Conservation (phyloP, 2,113 vertebrate species). For the Petrocephalus microphthalmus region DNA sequence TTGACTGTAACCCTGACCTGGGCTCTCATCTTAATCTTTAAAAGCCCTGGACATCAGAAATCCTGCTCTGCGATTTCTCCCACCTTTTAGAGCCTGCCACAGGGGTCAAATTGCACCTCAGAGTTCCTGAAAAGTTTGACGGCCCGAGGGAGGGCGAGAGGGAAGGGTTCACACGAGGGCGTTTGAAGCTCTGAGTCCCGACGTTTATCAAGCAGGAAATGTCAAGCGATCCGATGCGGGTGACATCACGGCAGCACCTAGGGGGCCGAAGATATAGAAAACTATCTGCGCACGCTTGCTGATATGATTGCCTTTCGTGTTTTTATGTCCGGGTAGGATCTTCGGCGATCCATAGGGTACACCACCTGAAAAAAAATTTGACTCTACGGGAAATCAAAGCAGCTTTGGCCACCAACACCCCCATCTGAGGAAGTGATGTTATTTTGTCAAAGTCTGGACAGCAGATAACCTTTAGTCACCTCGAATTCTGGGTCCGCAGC, state of each 20-base stretch:
- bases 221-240: constrained; percentile 12
- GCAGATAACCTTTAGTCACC: constrained; percentile 21
- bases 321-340: neutral
- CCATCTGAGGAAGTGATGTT: constrained; percentile 4
- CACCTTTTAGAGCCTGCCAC: constrained; percentile 26
- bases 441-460: constrained; percentile 13
- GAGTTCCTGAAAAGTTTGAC: constrained; percentile 34
- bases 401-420: constrained; percentile 17
- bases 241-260: constrained; percentile 9
- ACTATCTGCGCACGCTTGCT: neutral
- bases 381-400: constrained; percentile 14
- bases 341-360: neutral
- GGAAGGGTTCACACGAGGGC: neutral
- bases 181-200: constrained; percentile 28
- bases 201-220: constrained; percentile 21
- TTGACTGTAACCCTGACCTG: constrained; percentile 36
- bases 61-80: constrained; percentile 19
- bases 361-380: neutral
- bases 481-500: constrained; percentile 5
- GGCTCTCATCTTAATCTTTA: constrained; percentile 39
- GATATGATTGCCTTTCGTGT: neutral
- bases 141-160: constrained; percentile 22
- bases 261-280: neutral
- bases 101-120: constrained; percentile 34
- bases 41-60: constrained; percentile 20